These are phyloP conservation scores for Nomada fabriciana DNA, from an alignment of 2,888 invertebrate species.

Conservation along the genomic window DNA sequence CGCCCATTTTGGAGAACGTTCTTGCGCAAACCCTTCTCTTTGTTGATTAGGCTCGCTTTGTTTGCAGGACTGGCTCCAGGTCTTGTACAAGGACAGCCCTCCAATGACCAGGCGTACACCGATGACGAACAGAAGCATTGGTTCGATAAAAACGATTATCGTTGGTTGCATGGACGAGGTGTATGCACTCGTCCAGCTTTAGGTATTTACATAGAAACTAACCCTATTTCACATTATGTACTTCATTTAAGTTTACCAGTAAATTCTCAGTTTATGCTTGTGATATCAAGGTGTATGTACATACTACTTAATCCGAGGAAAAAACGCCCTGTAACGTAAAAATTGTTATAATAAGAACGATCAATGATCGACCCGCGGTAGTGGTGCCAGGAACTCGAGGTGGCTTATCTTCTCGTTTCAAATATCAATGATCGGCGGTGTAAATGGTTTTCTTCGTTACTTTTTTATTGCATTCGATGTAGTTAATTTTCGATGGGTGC, in stretches of 20 bases:
- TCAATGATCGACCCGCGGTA: conserved; percentile 78
- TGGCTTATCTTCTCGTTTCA: background rate
- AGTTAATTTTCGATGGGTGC: too few species aligned
- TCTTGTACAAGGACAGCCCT: conserved; percentile 46
- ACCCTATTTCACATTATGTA: conserved; percentile 83
- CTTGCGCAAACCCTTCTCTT: conserved; percentile 14
- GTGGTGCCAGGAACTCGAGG: conserved; percentile 69
- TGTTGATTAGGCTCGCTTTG: background rate
- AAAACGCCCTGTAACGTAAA: conserved; percentile 79
- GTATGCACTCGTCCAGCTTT: conserved; percentile 77
- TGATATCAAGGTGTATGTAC: conserved; percentile 84
- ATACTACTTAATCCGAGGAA: conserved; percentile 83
- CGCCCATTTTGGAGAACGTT: conserved; percentile 57
- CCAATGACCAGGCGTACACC: conserved; percentile 67
- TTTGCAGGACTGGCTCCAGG: background rate
- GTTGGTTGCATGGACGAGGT: conserved; percentile 82
- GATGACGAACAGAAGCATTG: conserved; percentile 80
- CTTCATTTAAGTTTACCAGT: conserved; percentile 81
- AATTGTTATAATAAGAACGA: conserved; percentile 75
- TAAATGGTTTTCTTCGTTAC: background rate
- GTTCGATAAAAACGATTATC: conserved; percentile 82
- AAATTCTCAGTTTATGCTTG: conserved; percentile 81
- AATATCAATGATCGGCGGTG: background rate
- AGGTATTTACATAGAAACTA: conserved; percentile 83
- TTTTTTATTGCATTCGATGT: background rate